Base-by-base conservation (phyloP, 2,113 vertebrate genomes). In the Ictalurus furcatus region DNA sequence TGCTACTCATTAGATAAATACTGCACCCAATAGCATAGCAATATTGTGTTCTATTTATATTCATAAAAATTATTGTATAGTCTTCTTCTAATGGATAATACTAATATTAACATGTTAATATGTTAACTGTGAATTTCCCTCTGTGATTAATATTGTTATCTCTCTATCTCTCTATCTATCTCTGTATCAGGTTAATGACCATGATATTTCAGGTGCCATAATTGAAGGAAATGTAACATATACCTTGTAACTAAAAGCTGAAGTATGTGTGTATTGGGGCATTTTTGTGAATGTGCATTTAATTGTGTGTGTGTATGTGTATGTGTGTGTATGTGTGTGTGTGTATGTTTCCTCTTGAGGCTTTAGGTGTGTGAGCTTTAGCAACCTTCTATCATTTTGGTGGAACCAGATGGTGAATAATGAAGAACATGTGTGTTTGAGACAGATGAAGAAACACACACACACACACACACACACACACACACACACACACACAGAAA, bases 351-450 rank as follows among this genome's bases (percentile, higher is more conserved):
- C 25, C 28, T 48, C 59, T 65, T 48, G 67, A 80, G 85, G 23
- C 84, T 56, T 67, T 56, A 80, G 71, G 79, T 59, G 84, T 86
- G 87, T 69, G 87, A 86, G 56, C 59, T 83, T 87, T 83, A 79
- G 67, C 82, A 89, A 87, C 67, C 86, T 87, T 86, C 88, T 85
- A 83, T 89, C 54, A 25, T 74, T 48, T 61, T 87, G 65, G n/a
- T 63, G 78, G 67, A 73, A 89, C 54, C 85, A 89, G 78, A 87
- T 89, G 85, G 67, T 61, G 40, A 76, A 37, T 87, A 89, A 89
- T 89, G 79, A 87, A 79, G 69, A 87, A 56, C 85, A 86, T 82
- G 87, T 90, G 82, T 37, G 52, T 44, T 44, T 23, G 19, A 76
- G 37, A 76, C 8, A 12, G 37, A 4, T 44, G 37, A 44, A 74